Evolutionary conservation across 2,888 invertebrate species (phyloP), one percentile per base, ranked within the genome.

Genomic region (Oscheius sp.): DNA sequence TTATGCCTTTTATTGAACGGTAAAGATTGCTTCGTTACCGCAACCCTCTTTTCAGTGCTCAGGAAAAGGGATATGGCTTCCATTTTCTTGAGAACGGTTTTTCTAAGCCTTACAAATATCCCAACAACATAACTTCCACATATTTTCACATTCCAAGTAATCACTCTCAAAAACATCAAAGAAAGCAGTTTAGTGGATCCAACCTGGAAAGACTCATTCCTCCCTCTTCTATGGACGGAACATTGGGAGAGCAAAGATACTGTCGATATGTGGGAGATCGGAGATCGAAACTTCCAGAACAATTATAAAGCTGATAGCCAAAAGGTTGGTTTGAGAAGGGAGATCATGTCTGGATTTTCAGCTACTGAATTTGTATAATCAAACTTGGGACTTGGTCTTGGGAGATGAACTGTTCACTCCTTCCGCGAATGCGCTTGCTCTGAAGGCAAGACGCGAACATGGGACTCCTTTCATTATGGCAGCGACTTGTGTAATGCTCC

Each of bases 301-400:
- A 32, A 35, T 7, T 60, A 37, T 11, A 29, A 42, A 11, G 35
- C 32, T 35, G n/a, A 60, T 60, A 60, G 37, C 13, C 21, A 21
- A 10, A 60, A 53, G 53, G 3, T 53, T 21, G 53, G 4, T 53
- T 53, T 29, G 5, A 9, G 10, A 50, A 11, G 32, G 13, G 2
- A 37, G n/a, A 11, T 29, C 2, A 1, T 68, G 2, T 53, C 42
- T 29, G 7, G 47, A 21, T 48, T 35, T 65, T 70, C 35, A 74
- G 74, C n/a, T 58, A 2, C 32, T 13, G 7, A 58, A 21, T 2
- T 21, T 83, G 7, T 55, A 77, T 21, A 76, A 79, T 51, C 51
- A 53, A n/a, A 13, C 71, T n/a, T 83, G 80, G 80, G 83, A 83
- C 48, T 59, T 83, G 29, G 63, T 83, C 0, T 73, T 83, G 2